A percentile compares a stretch with the other conserved stretches of the same genome.
Evolutionary conservation across 2,113 vertebrate genomes (phyloP).

Genomic region (Glaucomys volans): DNA sequence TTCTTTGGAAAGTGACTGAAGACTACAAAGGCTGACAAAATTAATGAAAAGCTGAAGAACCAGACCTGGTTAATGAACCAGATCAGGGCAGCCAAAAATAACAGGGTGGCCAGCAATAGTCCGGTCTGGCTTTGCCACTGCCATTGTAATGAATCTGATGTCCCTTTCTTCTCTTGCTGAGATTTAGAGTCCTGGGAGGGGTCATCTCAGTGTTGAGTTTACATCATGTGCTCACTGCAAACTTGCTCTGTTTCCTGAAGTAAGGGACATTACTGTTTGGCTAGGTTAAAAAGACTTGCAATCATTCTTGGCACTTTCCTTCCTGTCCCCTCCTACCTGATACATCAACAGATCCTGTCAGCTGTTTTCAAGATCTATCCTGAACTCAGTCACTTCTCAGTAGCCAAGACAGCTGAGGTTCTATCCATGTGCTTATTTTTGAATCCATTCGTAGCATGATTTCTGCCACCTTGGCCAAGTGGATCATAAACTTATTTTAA

Average conservation of each 20-base stretch:
- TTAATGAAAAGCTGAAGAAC: not conserved
- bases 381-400: not conserved
- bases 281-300: not conserved
- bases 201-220: not conserved
- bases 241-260: conserved; percentile 7
- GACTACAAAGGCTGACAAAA: not conserved
- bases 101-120: not conserved
- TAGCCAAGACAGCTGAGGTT: not conserved
- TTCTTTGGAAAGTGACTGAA: not conserved
- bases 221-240: not conserved
- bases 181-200: not conserved
- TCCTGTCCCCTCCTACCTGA: not conserved
- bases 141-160: not conserved
- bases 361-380: not conserved
- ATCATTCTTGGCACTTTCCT: not conserved
- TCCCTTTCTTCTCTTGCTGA: conserved; percentile 25
- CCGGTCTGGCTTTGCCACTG: not conserved
- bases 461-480: not conserved
- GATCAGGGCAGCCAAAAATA: not conserved
- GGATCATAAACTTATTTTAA: not conserved
- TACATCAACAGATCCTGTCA: not conserved
- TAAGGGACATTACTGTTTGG: not conserved
- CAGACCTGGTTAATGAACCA: not conserved
- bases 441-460: not conserved
- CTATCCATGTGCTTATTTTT: not conserved